These are phyloP conservation scores for Gandaritis pyraliata DNA, from an alignment of 2,888 invertebrate genomes.

Conservation along the genomic window DNA sequence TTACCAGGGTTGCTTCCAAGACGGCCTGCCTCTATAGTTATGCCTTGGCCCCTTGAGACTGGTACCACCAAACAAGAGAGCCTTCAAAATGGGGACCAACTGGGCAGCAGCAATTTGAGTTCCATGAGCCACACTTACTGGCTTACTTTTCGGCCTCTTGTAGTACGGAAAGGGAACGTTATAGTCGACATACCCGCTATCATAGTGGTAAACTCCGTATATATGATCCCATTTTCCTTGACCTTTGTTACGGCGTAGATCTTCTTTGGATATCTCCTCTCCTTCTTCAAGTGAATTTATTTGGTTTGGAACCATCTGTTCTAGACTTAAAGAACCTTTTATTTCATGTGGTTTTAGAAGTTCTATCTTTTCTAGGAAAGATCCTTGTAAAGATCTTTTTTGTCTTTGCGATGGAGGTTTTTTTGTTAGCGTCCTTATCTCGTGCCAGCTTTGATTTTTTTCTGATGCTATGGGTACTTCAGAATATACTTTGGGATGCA, in stretches of 20 bases:
- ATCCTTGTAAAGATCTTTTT: constrained; percentile 2
- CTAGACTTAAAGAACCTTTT: no score
- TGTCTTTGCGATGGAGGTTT: neutral
- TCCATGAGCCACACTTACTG: constrained; percentile 3
- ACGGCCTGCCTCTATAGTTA: neutral
- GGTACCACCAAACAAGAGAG: neutral
- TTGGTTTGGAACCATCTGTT: neutral
- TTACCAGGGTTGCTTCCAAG: no score
- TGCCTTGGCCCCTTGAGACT: constrained; percentile 6
- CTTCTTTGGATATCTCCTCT: constrained; percentile 8
- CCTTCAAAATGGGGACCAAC: constrained; percentile 5
- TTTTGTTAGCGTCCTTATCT: neutral
- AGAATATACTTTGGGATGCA: neutral
- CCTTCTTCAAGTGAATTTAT: neutral
- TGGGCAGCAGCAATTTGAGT: neutral
- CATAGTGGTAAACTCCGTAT: constrained; percentile 4
- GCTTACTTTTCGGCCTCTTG: neutral
- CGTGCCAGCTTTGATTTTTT: neutral
- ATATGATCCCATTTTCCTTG: neutral
- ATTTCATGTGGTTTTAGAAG: neutral
- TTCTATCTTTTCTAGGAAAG: neutral
- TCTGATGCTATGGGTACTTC: neutral
- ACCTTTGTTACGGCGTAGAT: neutral
- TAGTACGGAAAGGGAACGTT: constrained; percentile 3
- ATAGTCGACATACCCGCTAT: constrained; percentile 8